These are phyloP conservation scores for Eremobia ochroleuca DNA, from an alignment of 2,888 invertebrate species.

Conservation along the genomic window DNA sequence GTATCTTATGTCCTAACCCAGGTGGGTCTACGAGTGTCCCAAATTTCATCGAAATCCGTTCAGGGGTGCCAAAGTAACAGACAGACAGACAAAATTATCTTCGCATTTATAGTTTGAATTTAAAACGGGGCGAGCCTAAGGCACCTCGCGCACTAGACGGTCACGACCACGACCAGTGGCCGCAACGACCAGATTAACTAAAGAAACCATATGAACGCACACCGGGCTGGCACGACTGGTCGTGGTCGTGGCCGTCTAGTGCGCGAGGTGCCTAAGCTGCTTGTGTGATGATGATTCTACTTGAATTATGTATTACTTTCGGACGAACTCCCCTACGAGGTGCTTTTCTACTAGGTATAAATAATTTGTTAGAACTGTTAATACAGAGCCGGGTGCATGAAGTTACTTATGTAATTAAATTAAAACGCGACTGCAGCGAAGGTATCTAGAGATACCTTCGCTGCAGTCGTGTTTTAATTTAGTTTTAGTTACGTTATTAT, in stretches of 20 bases:
- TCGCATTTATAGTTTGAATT: background rate
- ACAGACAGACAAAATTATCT: background rate
- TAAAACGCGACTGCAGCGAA: conserved; percentile 25
- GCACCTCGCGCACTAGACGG: too few species aligned
- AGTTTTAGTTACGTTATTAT: conserved; percentile 26
- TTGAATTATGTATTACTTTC: too few species aligned
- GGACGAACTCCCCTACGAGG: background rate
- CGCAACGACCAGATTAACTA: too few species aligned
- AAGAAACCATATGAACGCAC: too few species aligned
- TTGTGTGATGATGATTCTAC: background rate
- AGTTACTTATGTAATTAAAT: conserved; percentile 25
- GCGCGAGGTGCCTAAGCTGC: background rate
- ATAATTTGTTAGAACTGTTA: background rate
- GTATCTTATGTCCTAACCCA: background rate
- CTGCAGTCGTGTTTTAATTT: too few species aligned
- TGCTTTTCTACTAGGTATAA: background rate
- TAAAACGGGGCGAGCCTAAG: background rate
- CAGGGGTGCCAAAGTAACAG: background rate
- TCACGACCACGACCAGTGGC: too few species aligned
- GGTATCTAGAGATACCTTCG: too few species aligned
- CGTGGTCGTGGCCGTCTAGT: too few species aligned
- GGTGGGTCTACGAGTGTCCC: background rate
- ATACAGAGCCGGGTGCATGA: background rate
- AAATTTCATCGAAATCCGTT: too few species aligned
- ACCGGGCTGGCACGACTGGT: too few species aligned